phyloP scores from a whole-genome alignment of 2,888 invertebrate genomes.

The Pyrocoelia pectoralis region DNA sequence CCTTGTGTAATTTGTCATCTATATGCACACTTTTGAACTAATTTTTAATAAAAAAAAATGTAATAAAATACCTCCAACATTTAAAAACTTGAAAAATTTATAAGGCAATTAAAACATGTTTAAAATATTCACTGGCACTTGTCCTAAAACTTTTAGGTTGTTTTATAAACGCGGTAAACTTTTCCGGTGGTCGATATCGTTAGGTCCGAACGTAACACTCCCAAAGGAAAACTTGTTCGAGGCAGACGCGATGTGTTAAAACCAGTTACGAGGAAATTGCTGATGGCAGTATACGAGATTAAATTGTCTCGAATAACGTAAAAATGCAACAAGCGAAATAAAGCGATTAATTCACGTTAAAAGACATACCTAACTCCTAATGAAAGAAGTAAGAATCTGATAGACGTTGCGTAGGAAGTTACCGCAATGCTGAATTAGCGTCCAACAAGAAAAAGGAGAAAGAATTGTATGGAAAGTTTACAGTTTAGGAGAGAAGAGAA shows the following conservation, averaged over 20 bases:
- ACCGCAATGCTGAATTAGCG: too few species aligned
- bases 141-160: conserved; percentile 20
- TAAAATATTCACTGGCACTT: conserved; percentile 10
- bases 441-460: neutral
- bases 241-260: conserved; percentile 36
- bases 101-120: conserved; percentile 9
- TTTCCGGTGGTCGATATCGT: conserved; percentile 34
- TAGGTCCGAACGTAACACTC: conserved; percentile 33
- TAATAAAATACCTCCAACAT: neutral
- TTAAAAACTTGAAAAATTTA: conserved; percentile 10
- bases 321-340: conserved; percentile 34
- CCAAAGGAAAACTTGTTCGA: conserved; percentile 33
- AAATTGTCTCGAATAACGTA: conserved; percentile 36
- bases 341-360: conserved; percentile 18
- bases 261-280: conserved; percentile 37
- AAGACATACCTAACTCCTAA: neutral
- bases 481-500: neutral
- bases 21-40: neutral
- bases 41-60: neutral
- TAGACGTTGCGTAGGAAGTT: neutral
- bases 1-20: neutral
- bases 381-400: neutral
- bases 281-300: conserved; percentile 35
- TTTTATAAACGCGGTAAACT: conserved; percentile 26
- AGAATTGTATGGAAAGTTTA: neutral